Evolutionary conservation across 2,888 invertebrate species (phyloP).

Genomic region (Philopedon plagiatum): DNA sequence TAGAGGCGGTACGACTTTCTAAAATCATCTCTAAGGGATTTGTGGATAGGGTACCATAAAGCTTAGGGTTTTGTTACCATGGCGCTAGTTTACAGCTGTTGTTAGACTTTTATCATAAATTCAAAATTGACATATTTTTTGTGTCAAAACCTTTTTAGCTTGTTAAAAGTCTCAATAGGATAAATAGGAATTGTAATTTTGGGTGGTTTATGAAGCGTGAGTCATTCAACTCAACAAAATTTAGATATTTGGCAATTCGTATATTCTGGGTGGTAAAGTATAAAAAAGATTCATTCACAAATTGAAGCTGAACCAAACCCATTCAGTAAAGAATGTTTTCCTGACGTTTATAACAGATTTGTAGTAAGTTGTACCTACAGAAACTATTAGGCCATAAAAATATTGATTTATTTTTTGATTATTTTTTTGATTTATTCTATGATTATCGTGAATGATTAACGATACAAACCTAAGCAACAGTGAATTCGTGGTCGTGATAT

Average conservation of each 20-base stretch:
- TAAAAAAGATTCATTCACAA: no score
- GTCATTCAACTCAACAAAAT: neutral
- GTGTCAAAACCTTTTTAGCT: neutral
- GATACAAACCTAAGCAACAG: no score
- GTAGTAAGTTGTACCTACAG: no score
- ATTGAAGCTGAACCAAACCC: no score
- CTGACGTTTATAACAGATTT: no score
- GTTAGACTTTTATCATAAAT: constrained; percentile 4
- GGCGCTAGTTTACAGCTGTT: constrained; percentile 6
- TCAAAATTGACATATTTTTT: neutral
- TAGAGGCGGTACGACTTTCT: neutral
- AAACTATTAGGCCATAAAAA: no score
- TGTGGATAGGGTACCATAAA: neutral
- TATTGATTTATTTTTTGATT: no score
- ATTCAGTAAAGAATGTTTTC: no score
- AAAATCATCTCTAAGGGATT: neutral
- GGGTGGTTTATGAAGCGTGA: constrained; percentile 14
- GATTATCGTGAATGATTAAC: no score
- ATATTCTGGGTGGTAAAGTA: no score
- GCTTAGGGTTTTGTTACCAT: neutral
- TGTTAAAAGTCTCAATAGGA: neutral
- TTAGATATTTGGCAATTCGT: neutral
- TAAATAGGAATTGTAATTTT: neutral
- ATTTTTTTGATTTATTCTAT: no score
- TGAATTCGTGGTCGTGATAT: no score